Evolutionary conservation across 2,113 vertebrate species (phyloP).

Genomic region (Agelaius phoeniceus): DNA sequence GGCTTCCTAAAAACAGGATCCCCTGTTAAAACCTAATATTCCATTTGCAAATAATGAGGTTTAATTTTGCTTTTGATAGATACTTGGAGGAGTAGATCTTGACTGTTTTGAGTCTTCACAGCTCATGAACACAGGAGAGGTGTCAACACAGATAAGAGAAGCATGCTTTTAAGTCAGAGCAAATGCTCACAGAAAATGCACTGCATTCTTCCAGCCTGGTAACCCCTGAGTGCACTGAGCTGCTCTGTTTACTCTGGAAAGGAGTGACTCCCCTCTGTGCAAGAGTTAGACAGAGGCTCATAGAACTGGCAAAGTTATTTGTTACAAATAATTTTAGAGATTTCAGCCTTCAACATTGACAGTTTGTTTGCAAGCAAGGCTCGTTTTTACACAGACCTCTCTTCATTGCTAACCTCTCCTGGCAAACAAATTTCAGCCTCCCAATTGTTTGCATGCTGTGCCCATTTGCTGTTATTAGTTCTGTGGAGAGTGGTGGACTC

Average conservation of each 20-base stretch:
- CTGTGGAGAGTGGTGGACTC: not conserved
- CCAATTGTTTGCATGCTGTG: not conserved
- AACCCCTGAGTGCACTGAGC: not conserved
- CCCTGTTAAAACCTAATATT: not conserved
- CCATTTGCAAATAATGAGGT: slow-evolving; percentile 11
- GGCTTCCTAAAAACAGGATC: not conserved
- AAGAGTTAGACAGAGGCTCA: not conserved
- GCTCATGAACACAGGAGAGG: not conserved
- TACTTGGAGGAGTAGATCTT: not conserved
- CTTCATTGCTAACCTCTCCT: not conserved
- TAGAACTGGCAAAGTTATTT: not conserved
- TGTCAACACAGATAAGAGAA: slow-evolving; percentile 10
- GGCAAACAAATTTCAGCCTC: not conserved
- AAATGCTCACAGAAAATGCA: not conserved
- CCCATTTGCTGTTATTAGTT: not conserved
- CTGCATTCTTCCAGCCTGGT: not conserved
- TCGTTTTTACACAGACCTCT: not conserved
- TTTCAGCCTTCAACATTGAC: not conserved
- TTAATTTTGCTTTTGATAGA: not conserved
- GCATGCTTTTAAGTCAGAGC: not conserved
- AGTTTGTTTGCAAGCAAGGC: not conserved
- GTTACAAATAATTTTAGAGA: not conserved
- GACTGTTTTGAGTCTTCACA: not conserved
- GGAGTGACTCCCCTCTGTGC: not conserved
- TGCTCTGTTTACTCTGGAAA: slow-evolving; percentile 20